These are phyloP conservation scores for Leucopsar rothschildi DNA, from an alignment of 2,113 vertebrate species.

Conservation along the genomic window DNA sequence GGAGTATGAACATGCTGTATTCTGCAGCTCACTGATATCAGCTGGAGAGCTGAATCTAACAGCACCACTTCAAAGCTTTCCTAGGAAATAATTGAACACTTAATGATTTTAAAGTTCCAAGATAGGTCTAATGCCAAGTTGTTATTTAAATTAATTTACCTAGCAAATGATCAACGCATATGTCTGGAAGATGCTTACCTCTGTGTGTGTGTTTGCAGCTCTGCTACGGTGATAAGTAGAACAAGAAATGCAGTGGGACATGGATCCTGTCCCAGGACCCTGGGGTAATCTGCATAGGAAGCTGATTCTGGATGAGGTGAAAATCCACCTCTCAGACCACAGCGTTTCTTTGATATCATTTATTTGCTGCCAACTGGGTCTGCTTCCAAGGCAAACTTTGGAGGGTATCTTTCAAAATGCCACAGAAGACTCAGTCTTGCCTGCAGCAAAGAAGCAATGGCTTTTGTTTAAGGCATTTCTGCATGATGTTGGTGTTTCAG, in stretches of 20 bases:
- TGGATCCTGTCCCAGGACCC: neutral
- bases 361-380: neutral
- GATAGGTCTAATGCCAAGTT: neutral
- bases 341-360: neutral
- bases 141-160: constrained; percentile 30
- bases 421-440: neutral
- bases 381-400: neutral
- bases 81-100: constrained; percentile 23
- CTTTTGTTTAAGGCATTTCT: neutral
- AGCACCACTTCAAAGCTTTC: constrained; percentile 32
- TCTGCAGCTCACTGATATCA: constrained; percentile 37
- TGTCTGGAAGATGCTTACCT: neutral
- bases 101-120: constrained; percentile 15
- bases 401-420: neutral
- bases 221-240: fast-evolving
- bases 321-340: neutral
- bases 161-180: neutral
- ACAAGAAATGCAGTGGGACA: neutral
- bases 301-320: neutral
- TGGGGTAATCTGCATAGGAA: neutral
- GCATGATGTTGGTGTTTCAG: neutral
- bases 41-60: neutral
- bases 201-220: neutral
- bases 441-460: neutral
- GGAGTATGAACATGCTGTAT: neutral